phyloP scores from a whole-genome alignment of 2,797 vertebrate species.

The Enteromius treurensis region DNA sequence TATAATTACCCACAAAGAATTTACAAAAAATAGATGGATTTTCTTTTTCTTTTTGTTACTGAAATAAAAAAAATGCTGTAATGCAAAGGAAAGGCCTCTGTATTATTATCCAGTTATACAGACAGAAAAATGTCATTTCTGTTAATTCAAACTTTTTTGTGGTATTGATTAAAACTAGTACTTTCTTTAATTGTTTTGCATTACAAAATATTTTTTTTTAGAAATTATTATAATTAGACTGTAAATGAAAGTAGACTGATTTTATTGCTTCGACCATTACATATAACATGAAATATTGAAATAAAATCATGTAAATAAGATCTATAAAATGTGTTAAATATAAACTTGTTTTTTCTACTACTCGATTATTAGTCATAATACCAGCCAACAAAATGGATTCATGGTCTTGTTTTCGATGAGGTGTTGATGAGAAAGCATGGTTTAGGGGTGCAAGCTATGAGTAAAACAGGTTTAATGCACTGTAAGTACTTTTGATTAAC shows the following conservation, averaged over 20 bases:
- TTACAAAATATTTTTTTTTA: neutral
- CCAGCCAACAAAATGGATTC: neutral
- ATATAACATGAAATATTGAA: neutral
- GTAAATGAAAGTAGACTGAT: neutral
- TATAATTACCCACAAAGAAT: neutral
- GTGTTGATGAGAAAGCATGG: neutral
- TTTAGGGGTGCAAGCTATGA: neutral
- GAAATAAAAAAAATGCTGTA: neutral
- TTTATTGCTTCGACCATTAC: neutral
- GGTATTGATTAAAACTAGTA: neutral
- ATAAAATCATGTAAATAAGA: constrained; percentile 7
- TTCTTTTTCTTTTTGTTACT: neutral
- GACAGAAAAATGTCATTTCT: neutral
- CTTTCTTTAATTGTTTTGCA: neutral
- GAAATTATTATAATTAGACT: neutral
- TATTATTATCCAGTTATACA: neutral
- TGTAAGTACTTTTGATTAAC: neutral
- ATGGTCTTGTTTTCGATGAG: neutral
- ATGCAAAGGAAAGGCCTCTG: no score
- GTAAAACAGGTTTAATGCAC: neutral
- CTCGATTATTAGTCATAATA: neutral
- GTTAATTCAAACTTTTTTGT: neutral
- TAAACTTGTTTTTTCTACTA: neutral
- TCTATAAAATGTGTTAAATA: constrained; percentile 7
- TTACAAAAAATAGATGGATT: neutral